Conservation (phyloP, 1,140 invertebrate species). For the Chionoecetes opilio region DNA sequence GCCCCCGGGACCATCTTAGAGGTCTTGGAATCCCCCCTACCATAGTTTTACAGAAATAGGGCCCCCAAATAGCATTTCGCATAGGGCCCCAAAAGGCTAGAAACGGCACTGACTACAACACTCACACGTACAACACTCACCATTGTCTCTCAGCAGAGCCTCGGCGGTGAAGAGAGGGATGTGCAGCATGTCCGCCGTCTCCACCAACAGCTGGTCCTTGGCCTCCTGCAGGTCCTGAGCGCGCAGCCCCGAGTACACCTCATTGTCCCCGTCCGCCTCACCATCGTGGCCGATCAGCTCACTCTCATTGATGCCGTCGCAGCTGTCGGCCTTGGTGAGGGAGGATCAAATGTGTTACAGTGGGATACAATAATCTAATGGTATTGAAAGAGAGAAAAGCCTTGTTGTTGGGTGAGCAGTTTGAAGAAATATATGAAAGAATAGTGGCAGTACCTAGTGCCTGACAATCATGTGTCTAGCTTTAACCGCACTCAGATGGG, state of each 20-base stretch:
- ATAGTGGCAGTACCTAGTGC: no score
- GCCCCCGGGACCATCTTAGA: no score
- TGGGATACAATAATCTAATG: neutral
- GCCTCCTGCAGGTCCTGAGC: constrained; percentile 90
- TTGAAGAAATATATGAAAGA: no score
- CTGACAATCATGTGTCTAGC: no score
- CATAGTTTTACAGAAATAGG: no score
- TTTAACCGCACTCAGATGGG: no score
- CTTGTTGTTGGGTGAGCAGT: no score
- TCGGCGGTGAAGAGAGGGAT: constrained; percentile 90
- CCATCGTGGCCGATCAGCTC: constrained; percentile 79
- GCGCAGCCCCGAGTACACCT: constrained; percentile 88
- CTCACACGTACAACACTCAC: constrained; percentile 83
- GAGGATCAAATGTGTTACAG: neutral
- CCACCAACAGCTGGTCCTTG: constrained; percentile 89
- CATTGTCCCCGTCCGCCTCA: constrained; percentile 83
- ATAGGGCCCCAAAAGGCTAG: no score
- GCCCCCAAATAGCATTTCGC: no score
- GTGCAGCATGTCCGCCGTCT: constrained; percentile 90
- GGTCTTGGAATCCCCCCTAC: no score
- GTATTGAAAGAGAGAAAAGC: neutral
- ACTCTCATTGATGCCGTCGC: constrained; percentile 80
- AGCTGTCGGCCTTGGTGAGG: constrained; percentile 76
- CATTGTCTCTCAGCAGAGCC: constrained; percentile 88
- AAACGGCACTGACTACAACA: no score